Evolutionary conservation across 2,113 vertebrate genomes (phyloP).

Genomic region (Lampris incognitus): DNA sequence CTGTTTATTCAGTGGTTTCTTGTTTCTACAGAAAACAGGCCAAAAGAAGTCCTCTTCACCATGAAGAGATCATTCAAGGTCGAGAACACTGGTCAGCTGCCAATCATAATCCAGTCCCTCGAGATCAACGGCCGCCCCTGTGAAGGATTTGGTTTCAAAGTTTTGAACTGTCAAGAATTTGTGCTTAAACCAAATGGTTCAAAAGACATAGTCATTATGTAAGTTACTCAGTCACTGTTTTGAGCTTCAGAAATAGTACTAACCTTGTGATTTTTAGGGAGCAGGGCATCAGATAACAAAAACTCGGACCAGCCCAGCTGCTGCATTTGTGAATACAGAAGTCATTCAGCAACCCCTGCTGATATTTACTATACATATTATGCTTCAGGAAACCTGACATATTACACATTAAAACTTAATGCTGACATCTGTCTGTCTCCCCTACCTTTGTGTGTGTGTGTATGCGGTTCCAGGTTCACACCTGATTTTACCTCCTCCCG

Average conservation of each 20-base stretch:
- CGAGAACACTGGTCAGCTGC: conserved; percentile 90
- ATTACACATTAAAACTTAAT: too few relatives aligned
- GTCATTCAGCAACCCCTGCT: too few relatives aligned
- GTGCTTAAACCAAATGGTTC: conserved; percentile 88
- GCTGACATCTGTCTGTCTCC: too few relatives aligned
- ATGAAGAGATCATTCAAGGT: conserved; percentile 90
- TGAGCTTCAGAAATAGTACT: too few relatives aligned
- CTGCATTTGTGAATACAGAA: too few relatives aligned
- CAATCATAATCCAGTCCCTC: conserved; percentile 83
- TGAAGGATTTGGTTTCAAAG: conserved; percentile 93
- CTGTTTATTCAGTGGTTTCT: not conserved
- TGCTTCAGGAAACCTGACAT: too few relatives aligned
- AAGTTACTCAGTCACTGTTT: conserved; percentile 67
- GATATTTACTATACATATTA: too few relatives aligned
- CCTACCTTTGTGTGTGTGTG: too few relatives aligned
- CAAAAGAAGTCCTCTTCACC: conserved; percentile 91
- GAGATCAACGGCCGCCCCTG: conserved; percentile 90
- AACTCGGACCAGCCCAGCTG: too few relatives aligned
- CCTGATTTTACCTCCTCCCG: conserved; percentile 93
- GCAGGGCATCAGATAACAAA: too few relatives aligned
- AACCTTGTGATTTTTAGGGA: too few relatives aligned
- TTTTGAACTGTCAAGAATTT: conserved; percentile 91
- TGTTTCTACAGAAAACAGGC: conserved; percentile 81
- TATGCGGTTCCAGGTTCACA: conserved; percentile 85
- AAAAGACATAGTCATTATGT: conserved; percentile 91